Evolutionary conservation across 2,113 vertebrate genomes (phyloP), one percentile per base, ranked within the genome.

Genomic region (Erpornis zantholeuca): DNA sequence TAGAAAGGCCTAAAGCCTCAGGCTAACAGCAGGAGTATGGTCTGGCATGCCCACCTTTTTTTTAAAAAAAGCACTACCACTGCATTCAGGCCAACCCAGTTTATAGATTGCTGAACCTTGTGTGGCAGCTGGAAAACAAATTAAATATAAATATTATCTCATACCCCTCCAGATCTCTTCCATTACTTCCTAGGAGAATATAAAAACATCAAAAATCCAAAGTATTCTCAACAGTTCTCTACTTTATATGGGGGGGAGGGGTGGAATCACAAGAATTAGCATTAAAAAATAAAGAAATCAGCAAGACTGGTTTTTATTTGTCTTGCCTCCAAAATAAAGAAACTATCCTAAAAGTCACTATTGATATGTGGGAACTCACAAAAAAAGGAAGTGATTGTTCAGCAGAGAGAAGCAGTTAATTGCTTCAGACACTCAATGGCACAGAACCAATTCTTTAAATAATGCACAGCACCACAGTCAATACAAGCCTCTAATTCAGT

Each of bases 401-500:
- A 92, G 77, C 89, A 92, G 31, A 80, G 83, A 94, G 86, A 38
- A 91, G 57, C 63, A 93, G 82, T 93, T 95, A 96, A 96, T 94
- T 94, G 89, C 81, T 91, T 95, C 90, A 97, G 86, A 94, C 76
- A 92, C 70, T 72, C 38, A 50, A 38, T 33, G 86, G 95, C 83
- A 94, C 87, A 88, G 79, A 95, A 95, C 88, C 92, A 93, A 78
- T 61, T 68, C 73, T 65, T 90, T 91, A 94, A 97, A 93, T 93
- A 96, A 94, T 79, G 82, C 92, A 90, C 83, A 93, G 50, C 0
- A 6, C 79, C 91, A 89, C 78, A 86, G 86, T 93, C 82, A 84
- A 94, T 92, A 93, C 71, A 90, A 90, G 79, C 75, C 82, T 88
- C 84, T 90, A 94, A 97, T 93, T 96, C 94, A 97, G 69, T 50